Evolutionary conservation across 2,113 vertebrate genomes (phyloP).

Genomic region (Prietella phreatophila): DNA sequence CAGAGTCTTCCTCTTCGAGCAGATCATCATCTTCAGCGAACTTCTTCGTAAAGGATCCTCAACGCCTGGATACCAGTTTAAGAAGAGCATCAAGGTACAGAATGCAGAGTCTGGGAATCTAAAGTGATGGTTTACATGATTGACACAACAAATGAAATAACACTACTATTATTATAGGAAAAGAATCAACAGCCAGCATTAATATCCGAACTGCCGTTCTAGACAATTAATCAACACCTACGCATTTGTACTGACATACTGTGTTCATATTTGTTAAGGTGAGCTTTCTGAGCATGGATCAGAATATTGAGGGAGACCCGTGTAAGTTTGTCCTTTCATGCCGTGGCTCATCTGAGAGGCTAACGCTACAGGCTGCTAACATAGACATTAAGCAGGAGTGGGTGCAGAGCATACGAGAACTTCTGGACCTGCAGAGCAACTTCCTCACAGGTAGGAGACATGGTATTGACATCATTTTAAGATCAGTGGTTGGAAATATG

Average conservation of each 20-base stretch:
- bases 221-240: not conserved
- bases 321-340: conserved; percentile 91
- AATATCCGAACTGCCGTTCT: not conserved
- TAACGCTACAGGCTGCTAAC: conserved; percentile 91
- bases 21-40: conserved; percentile 98
- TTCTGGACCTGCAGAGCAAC: conserved; percentile 91
- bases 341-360: conserved; percentile 86
- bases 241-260: not conserved
- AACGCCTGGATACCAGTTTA: conserved; percentile 94
- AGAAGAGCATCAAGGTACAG: conserved; percentile 95
- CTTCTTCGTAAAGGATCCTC: conserved; percentile 94
- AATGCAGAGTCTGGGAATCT: not conserved
- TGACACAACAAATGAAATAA: not conserved
- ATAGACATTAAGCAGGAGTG: conserved; percentile 88
- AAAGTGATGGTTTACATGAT: too few relatives aligned
- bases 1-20: conserved; percentile 95
- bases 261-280: conserved; percentile 73
- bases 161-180: not conserved
- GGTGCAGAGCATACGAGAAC: conserved; percentile 85
- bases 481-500: not conserved
- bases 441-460: conserved; percentile 86
- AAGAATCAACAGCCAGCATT: not conserved
- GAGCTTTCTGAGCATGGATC: conserved; percentile 91
- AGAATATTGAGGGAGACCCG: conserved; percentile 85
- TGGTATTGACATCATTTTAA: not conserved